Conservation (phyloP, 2,888 invertebrate species). For the Meloe dianella region DNA sequence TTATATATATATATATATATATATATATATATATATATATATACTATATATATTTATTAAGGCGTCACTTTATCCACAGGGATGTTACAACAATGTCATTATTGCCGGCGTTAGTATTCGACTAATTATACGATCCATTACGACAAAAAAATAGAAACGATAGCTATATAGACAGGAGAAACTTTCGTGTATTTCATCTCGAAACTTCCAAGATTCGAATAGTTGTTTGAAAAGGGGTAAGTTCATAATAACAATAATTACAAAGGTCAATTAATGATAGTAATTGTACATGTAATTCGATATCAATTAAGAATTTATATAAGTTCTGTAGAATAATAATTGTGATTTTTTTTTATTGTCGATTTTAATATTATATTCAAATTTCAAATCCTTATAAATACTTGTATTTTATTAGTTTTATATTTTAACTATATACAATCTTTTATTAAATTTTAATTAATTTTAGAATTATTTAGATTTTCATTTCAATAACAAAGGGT, state of each 20-base stretch:
- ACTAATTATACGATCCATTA: not conserved
- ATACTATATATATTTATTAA: constrained; percentile 37
- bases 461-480: not conserved
- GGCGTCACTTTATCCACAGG: constrained; percentile 34
- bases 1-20: too few species aligned
- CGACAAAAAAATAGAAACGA: not conserved
- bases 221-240: not conserved
- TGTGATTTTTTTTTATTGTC: not conserved
- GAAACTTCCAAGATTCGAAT: not conserved
- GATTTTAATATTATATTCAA: not conserved
- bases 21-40: too few species aligned
- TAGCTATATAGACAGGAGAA: not conserved
- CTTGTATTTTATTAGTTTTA: not conserved
- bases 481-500: not conserved
- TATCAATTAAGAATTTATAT: not conserved
- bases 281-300: not conserved
- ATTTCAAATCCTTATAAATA: not conserved
- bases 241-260: constrained; percentile 8
- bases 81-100: constrained; percentile 22
- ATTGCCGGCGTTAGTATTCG: constrained; percentile 10
- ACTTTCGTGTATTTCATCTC: not conserved
- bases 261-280: not conserved
- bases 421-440: not conserved
- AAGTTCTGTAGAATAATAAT: not conserved
- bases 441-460: not conserved